phyloP scores from a whole-genome alignment of 2,797 vertebrate genomes.

The Coluber constrictor region DNA sequence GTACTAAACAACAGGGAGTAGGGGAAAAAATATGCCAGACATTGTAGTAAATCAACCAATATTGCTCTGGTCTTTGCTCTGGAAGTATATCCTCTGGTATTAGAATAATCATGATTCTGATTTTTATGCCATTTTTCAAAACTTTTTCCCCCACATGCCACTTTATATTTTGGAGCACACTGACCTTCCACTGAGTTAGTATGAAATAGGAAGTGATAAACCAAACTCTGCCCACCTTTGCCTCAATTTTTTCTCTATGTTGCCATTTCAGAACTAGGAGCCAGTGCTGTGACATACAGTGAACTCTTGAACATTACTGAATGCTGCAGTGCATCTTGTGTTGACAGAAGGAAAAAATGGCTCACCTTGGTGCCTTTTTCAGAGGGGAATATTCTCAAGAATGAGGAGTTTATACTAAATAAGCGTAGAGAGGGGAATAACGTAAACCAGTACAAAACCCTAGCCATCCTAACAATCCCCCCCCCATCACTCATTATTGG shows the following conservation, averaged over 20 bases:
- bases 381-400: slow-evolving; percentile 41
- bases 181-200: neutral
- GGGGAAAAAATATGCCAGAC: neutral
- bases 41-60: neutral
- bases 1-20: neutral
- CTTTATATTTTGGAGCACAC: neutral
- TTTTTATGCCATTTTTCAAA: neutral
- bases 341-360: slow-evolving; percentile 28
- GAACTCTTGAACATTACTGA: neutral
- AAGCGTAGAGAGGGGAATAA: neutral
- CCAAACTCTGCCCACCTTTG: neutral
- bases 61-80: neutral
- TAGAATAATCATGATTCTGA: neutral
- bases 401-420: slow-evolving; percentile 32
- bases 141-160: neutral
- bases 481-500: slow-evolving; percentile 14
- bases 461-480: neutral
- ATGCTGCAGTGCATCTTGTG: slow-evolving; percentile 23
- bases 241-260: neutral
- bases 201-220: neutral
- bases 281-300: neutral
- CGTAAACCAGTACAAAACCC: neutral
- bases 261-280: neutral
- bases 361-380: slow-evolving; percentile 38
- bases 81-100: neutral